Evolutionary conservation across 2,797 vertebrate genomes (phyloP).

Genomic region (Acipenser oxyrinchus): DNA sequence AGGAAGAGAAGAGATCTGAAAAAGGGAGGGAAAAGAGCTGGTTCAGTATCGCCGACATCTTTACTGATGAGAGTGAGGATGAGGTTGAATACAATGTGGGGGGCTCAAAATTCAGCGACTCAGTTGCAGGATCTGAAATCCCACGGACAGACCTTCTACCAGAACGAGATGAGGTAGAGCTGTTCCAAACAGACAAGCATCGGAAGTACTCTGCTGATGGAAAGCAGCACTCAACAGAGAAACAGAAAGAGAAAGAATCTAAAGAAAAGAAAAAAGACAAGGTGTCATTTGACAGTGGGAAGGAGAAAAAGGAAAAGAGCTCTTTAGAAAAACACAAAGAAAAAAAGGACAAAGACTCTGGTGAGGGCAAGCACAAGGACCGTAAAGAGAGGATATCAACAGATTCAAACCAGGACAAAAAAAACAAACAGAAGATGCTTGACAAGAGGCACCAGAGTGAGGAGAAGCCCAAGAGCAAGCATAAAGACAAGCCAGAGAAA

Average conservation of each 20-base stretch:
- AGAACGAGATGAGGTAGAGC: conserved; percentile 79
- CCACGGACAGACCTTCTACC: conserved; percentile 74
- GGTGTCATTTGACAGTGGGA: conserved; percentile 63
- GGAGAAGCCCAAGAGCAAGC: conserved; percentile 81
- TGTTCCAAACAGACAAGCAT: conserved; percentile 70
- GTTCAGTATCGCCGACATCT: conserved; percentile 91
- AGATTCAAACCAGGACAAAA: conserved; percentile 85
- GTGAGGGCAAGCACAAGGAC: conserved; percentile 79
- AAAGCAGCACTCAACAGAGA: conserved; percentile 72
- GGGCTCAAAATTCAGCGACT: conserved; percentile 56
- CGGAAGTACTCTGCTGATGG: conserved; percentile 77
- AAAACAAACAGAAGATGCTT: conserved; percentile 71
- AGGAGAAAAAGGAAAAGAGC: conserved; percentile 70
- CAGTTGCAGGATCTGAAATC: conserved; percentile 50
- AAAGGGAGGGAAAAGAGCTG: conserved; percentile 80
- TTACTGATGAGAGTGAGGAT: conserved; percentile 95
- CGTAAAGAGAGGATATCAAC: conserved; percentile 76
- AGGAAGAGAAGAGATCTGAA: conserved; percentile 81
- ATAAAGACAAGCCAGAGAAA: conserved; percentile 76
- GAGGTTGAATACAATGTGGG: conserved; percentile 66
- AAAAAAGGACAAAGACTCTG: conserved; percentile 78
- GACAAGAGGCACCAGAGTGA: conserved; percentile 80
- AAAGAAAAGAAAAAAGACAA: conserved; percentile 93
- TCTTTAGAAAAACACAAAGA: conserved; percentile 90
- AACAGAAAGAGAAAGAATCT: conserved; percentile 80